phyloP scores from a whole-genome alignment of 2,113 vertebrate species.

The Grantiella picta region DNA sequence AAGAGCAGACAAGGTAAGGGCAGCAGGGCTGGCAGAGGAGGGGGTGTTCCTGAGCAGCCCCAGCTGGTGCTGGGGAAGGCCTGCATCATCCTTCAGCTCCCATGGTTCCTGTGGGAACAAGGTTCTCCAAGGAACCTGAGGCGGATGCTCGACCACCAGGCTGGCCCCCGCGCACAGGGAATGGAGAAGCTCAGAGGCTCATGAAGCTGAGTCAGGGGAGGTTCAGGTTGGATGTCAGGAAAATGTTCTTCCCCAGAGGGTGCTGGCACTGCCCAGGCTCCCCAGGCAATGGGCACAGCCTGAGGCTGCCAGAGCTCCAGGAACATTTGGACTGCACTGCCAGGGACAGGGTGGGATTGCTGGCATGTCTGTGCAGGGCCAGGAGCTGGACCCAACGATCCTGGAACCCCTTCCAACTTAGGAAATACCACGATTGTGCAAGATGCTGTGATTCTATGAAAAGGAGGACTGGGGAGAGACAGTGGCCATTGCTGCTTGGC shows the following conservation, averaged over 20 bases:
- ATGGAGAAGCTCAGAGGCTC: not conserved
- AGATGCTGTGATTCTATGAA: too few species aligned
- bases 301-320: not conserved
- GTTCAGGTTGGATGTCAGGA: too few species aligned
- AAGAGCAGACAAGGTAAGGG: not conserved
- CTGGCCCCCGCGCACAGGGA: too few species aligned
- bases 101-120: accelerated
- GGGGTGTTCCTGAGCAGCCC: not conserved
- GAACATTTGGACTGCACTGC: accelerated
- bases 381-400: not conserved
- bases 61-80: not conserved
- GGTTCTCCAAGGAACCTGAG: not conserved
- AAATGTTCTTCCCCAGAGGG: not conserved
- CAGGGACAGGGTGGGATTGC: not conserved
- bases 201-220: accelerated
- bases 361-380: too few species aligned
- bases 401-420: not conserved
- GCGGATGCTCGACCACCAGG: not conserved
- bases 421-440: too few species aligned
- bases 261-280: accelerated
- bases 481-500: accelerated
- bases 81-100: not conserved
- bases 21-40: not conserved
- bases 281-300: accelerated
- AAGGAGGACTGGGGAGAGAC: not conserved